Evolutionary conservation across 1,140 invertebrate genomes (phyloP), one percentile per base, ranked within the genome.

Genomic region (Oreohelix idahoensis): DNA sequence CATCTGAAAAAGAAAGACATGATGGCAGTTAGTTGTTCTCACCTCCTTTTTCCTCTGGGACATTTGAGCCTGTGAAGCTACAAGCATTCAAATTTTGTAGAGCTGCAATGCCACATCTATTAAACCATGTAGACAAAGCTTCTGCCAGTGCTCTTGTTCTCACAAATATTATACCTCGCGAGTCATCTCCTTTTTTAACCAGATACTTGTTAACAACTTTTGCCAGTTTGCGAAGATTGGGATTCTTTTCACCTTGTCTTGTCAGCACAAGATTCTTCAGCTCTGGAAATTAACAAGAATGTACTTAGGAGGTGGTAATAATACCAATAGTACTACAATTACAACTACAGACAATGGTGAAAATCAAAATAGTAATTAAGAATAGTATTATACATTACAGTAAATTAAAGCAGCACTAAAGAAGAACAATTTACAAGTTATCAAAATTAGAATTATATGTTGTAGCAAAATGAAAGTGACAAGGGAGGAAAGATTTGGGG

Each of bases 101-200:
- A n/a, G 20, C 74, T 20, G 42, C 4, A n/a, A 63, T 63, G 0
- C 66, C 70, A 73, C 45, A 36, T 35, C 45, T 63, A 35, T 79
- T 85, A 20, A 87, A 36, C 86, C 86, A 87, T n/a, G 51, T 51
- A 38, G 58, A 45, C n/a, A 87, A 71, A 53, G 84, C 84, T 32
- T 83, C 53, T 29, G 82, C 83, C 2, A 83, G 82, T 10, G 81
- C 84, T 32, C 84, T 71, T 45, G 86, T 87, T 26, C 81, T 76
- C 20, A 87, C 86, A 84, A 87, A 87, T 20, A 87, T 83, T n/a
- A 87, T 87, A 32, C 80, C 79, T 32, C 80, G 39, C 17, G 84
- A 82, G 17, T 79, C 73, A n/a, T 42, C 39, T 20, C 81, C 74
- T 58, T 85, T 81, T 51, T 70, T 38, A 26, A 58, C 38, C 38